Percentiles rank a stretch among this genome's conserved stretches.
Evolutionary conservation across 2,113 vertebrate species (phyloP).

Genomic region (Sclerurus mexicanus): DNA sequence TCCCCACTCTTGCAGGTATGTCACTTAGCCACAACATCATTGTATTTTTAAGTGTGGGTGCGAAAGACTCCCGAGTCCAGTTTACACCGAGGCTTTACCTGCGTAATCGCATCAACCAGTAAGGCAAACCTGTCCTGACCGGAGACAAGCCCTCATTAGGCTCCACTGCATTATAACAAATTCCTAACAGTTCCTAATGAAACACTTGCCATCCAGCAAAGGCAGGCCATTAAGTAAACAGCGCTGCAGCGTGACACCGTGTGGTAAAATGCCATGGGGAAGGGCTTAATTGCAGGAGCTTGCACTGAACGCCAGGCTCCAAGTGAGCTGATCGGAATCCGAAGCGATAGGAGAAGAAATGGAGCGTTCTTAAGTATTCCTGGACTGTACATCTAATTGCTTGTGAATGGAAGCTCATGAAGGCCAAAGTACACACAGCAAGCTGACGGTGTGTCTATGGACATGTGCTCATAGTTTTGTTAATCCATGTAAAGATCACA

Average conservation of each 20-base stretch:
- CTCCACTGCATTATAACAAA: neutral
- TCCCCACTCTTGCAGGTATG: neutral
- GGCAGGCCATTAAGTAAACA: slow-evolving; percentile 6
- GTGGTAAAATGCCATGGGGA: slow-evolving; percentile 13
- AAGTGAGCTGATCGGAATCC: neutral
- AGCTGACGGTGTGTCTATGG: neutral
- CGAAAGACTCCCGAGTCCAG: neutral
- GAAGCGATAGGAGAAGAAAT: slow-evolving; percentile 3
- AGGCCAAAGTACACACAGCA: slow-evolving; percentile 14
- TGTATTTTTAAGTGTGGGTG: neutral
- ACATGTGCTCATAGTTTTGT: neutral
- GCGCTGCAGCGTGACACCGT: neutral
- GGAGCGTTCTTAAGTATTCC: neutral
- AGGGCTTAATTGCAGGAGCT: slow-evolving; percentile 35
- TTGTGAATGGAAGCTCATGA: neutral
- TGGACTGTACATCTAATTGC: slow-evolving; percentile 22
- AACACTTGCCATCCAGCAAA: slow-evolving; percentile 34
- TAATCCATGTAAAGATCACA: neutral
- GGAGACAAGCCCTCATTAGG: slow-evolving; percentile 7
- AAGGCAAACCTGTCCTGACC: neutral
- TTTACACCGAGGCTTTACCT: neutral
- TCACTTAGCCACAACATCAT: neutral
- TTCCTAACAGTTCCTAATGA: slow-evolving; percentile 15
- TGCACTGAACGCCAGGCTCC: neutral
- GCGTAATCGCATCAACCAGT: neutral